Conservation (phyloP, 2,888 invertebrate species). For the Apomyelois bistriatella region DNA sequence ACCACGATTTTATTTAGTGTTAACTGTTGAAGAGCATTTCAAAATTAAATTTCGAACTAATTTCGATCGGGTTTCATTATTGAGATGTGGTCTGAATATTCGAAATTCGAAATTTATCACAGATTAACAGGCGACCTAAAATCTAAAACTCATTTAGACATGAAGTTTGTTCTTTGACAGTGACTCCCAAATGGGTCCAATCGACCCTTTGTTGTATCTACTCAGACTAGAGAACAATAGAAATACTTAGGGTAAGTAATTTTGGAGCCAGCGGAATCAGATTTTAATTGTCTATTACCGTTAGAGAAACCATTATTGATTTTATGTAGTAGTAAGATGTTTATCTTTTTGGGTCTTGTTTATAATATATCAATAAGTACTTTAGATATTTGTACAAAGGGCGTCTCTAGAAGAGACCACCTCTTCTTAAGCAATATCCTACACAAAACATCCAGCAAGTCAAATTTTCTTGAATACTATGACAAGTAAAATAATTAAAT, state of each 20-base stretch:
- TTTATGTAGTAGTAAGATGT: not conserved
- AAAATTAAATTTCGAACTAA: too few relatives aligned
- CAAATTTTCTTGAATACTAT: not conserved
- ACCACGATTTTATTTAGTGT: too few relatives aligned
- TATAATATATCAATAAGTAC: too few relatives aligned
- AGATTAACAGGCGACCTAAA: not conserved
- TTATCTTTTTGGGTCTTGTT: too few relatives aligned
- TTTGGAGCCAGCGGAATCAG: slow-evolving; percentile 19
- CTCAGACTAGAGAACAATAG: slow-evolving; percentile 26
- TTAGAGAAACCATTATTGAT: not conserved
- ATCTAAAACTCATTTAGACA: slow-evolving; percentile 15
- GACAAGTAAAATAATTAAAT: not conserved
- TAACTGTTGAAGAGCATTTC: too few relatives aligned
- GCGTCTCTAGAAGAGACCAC: too few relatives aligned
- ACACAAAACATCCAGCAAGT: too few relatives aligned
- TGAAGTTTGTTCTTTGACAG: slow-evolving; percentile 1
- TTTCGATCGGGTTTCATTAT: too few relatives aligned
- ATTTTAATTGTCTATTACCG: slow-evolving; percentile 5
- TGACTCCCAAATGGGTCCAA: slow-evolving; percentile 30
- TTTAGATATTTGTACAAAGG: too few relatives aligned
- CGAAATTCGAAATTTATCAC: not conserved
- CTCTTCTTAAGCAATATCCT: too few relatives aligned
- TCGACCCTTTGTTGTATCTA: slow-evolving; percentile 28
- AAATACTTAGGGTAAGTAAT: slow-evolving; percentile 22
- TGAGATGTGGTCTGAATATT: too few relatives aligned